These are phyloP conservation scores for Ifrita kowaldi DNA, from an alignment of 2,113 vertebrate genomes.

Conservation along the genomic window DNA sequence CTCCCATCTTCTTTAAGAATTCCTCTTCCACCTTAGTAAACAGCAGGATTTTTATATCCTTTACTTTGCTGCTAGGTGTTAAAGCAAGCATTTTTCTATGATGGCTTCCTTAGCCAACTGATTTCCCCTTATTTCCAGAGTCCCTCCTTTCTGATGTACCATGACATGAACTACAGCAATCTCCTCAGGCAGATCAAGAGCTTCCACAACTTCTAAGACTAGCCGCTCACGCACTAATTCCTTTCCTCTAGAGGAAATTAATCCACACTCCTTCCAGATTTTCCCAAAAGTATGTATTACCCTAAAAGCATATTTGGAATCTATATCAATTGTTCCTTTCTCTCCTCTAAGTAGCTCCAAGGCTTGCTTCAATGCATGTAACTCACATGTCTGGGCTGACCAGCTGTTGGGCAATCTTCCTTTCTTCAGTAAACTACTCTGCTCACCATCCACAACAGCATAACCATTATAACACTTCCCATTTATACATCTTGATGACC, in stretches of 20 bases:
- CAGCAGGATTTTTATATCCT: not conserved
- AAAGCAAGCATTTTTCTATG: not conserved
- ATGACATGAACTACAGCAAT: not conserved
- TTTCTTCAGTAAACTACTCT: not conserved
- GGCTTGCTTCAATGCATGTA: not conserved
- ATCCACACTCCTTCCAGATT: not conserved
- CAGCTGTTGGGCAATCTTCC: not conserved
- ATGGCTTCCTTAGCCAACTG: not conserved
- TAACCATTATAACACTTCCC: not conserved
- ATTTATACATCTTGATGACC: not conserved
- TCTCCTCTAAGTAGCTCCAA: not conserved
- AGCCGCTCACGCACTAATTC: not conserved
- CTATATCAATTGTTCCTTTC: not conserved
- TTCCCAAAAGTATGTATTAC: not conserved
- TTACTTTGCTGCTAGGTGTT: not conserved
- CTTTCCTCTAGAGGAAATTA: not conserved
- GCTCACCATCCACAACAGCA: not conserved
- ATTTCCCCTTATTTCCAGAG: not conserved
- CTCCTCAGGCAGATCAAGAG: not conserved
- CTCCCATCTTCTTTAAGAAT: not conserved
- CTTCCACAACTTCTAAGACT: not conserved
- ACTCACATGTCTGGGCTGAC: not conserved
- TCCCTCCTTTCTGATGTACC: not conserved
- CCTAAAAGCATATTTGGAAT: not conserved
- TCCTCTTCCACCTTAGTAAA: not conserved